These are phyloP conservation scores for Caenorhabditis sinica DNA, from an alignment of 2,888 invertebrate species.

Conservation along the genomic window DNA sequence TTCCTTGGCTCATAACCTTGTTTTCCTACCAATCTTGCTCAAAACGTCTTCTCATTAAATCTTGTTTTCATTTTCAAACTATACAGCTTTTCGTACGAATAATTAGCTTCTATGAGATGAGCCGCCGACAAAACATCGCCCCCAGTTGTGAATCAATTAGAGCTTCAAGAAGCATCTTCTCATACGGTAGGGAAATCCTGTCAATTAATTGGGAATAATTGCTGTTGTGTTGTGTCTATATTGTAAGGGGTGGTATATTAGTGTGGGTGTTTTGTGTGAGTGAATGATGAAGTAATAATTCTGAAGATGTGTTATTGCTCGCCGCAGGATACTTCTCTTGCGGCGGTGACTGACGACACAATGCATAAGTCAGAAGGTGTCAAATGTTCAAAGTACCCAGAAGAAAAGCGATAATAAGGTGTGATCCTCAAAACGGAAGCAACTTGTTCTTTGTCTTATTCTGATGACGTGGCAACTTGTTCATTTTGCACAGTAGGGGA, in stretches of 20 bases:
- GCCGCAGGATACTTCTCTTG: conserved; percentile 44
- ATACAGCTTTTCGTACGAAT: conserved; percentile 58
- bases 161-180: conserved; percentile 43
- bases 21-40: neutral
- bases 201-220: conserved; percentile 60
- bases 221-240: conserved; percentile 20
- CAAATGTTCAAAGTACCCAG: conserved; percentile 56
- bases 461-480: conserved; percentile 56
- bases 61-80: conserved; percentile 54
- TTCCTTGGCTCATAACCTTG: neutral
- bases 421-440: conserved; percentile 56
- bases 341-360: conserved; percentile 29
- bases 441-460: conserved; percentile 38
- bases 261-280: conserved; percentile 27
- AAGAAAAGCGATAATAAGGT: conserved; percentile 26
- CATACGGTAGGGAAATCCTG: conserved; percentile 59
- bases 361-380: conserved; percentile 58
- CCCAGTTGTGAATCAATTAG: conserved; percentile 43
- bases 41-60: conserved; percentile 52
- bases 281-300: conserved; percentile 24
- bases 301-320: conserved; percentile 6
- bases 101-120: conserved; percentile 51
- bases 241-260: neutral
- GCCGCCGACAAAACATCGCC: conserved; percentile 49
- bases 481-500: conserved; percentile 11